phyloP scores from a whole-genome alignment of 2,113 vertebrate species.

The Natator depressus region DNA sequence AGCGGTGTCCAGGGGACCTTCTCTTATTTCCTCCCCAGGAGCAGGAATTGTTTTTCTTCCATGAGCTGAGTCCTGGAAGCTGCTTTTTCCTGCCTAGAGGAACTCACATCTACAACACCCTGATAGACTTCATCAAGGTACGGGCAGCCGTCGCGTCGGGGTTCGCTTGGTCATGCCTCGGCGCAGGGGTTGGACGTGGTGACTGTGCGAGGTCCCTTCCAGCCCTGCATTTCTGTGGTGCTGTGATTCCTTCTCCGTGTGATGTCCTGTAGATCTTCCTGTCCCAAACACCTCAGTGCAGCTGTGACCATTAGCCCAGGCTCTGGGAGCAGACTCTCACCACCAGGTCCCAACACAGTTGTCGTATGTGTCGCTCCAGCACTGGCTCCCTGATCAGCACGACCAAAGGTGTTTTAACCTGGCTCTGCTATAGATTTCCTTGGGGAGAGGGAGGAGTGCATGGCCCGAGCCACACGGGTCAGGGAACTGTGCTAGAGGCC shows the following conservation, averaged over 20 bases:
- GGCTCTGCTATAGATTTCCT: too few species aligned
- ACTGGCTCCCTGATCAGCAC: background rate
- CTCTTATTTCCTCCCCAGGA: slow-evolving; percentile 64
- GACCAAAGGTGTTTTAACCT: too few species aligned
- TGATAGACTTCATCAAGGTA: slow-evolving; percentile 92
- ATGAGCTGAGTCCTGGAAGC: slow-evolving; percentile 92
- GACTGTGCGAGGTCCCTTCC: background rate
- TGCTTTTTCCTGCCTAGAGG: slow-evolving; percentile 96
- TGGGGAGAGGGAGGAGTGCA: too few species aligned
- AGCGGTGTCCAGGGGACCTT: background rate
- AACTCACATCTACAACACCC: slow-evolving; percentile 88
- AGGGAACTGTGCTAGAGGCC: too few species aligned
- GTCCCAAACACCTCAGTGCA: background rate
- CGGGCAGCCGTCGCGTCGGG: background rate
- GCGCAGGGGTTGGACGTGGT: too few species aligned
- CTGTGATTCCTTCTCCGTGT: background rate
- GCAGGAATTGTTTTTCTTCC: slow-evolving; percentile 93
- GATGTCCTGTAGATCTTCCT: background rate
- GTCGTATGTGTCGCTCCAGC: background rate
- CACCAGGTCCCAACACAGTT: background rate
- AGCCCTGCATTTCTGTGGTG: too few species aligned
- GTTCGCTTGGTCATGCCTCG: background rate
- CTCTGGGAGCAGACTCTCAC: background rate
- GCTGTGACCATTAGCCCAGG: background rate
- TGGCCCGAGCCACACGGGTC: too few species aligned